These are phyloP conservation scores for Zoanthus sociatus DNA, from an alignment of 92 coral and sea anemone genomes.

Conservation along the genomic window DNA sequence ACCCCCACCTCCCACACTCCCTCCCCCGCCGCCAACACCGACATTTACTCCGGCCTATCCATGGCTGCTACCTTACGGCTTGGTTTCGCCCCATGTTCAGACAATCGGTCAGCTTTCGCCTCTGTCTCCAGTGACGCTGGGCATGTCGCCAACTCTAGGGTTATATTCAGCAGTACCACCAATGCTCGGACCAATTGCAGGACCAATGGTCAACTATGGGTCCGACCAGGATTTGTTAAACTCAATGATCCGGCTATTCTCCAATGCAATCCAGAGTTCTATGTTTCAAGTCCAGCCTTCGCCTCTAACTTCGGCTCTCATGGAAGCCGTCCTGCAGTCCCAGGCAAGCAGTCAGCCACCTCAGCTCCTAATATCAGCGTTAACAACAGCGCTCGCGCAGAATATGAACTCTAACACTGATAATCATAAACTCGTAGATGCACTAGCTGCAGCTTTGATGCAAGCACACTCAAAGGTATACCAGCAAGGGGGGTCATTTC, in stretches of 20 bases:
- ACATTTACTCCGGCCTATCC: not conserved
- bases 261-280: conserved; percentile 32
- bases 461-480: conserved; percentile 31
- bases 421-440: conserved; percentile 20
- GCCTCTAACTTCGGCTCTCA: conserved; percentile 26
- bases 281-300: conserved; percentile 23
- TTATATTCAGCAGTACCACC: conserved; percentile 28
- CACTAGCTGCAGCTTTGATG: conserved; percentile 34
- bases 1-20: not conserved
- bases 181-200: conserved; percentile 1
- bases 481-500: conserved; percentile 2
- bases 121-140: conserved; percentile 25
- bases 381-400: conserved; percentile 34
- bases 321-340: conserved; percentile 33
- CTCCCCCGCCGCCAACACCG: not conserved
- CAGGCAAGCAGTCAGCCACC: conserved; percentile 26
- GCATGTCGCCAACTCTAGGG: conserved; percentile 17
- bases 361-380: conserved; percentile 32
- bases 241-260: conserved; percentile 27
- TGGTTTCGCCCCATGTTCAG: not conserved
- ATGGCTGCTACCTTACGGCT: conserved; percentile 14
- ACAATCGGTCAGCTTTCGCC: not conserved
- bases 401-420: conserved; percentile 29
- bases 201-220: conserved; percentile 30
- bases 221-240: conserved; percentile 22